These are phyloP conservation scores for Rhinolophus ferrumequinum DNA, from an alignment of 2,113 vertebrate genomes.

Conservation along the genomic window DNA sequence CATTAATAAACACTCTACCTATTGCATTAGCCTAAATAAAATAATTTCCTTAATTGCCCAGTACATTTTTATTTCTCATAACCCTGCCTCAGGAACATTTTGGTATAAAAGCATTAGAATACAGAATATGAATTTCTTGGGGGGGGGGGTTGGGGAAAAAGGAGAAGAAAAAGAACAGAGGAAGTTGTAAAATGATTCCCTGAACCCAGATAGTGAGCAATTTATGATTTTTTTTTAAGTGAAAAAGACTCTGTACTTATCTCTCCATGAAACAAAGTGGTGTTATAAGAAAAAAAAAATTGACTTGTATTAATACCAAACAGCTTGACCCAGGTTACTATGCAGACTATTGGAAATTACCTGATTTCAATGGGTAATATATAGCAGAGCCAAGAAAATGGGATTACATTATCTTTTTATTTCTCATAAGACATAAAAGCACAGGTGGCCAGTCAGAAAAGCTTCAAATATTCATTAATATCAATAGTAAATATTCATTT, in stretches of 20 bases:
- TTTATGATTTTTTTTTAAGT: conserved; percentile 4
- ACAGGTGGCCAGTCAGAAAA: neutral
- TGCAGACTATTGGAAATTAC: neutral
- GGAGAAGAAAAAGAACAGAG: neutral
- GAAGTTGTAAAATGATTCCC: conserved; percentile 46
- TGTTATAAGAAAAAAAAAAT: conserved; percentile 46
- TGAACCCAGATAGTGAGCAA: conserved; percentile 31
- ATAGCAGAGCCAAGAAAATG: neutral
- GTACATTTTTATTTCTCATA: conserved; percentile 26
- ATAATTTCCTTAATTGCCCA: conserved; percentile 15
- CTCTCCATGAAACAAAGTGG: conserved; percentile 4
- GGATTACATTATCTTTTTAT: neutral
- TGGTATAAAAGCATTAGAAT: neutral
- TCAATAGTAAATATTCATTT: neutral
- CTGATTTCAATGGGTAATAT: neutral
- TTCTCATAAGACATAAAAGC: neutral
- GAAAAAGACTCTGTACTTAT: conserved; percentile 51
- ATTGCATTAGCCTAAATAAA: neutral
- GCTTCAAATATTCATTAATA: neutral
- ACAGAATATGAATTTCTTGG: neutral
- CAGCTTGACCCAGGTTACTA: neutral
- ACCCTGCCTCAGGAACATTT: neutral
- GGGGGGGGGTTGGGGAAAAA: too few species aligned
- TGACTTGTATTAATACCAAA: neutral
- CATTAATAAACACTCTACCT: neutral